These are phyloP conservation scores for Parnassius mnemosyne DNA, from an alignment of 2,888 invertebrate genomes.

Conservation along the genomic window DNA sequence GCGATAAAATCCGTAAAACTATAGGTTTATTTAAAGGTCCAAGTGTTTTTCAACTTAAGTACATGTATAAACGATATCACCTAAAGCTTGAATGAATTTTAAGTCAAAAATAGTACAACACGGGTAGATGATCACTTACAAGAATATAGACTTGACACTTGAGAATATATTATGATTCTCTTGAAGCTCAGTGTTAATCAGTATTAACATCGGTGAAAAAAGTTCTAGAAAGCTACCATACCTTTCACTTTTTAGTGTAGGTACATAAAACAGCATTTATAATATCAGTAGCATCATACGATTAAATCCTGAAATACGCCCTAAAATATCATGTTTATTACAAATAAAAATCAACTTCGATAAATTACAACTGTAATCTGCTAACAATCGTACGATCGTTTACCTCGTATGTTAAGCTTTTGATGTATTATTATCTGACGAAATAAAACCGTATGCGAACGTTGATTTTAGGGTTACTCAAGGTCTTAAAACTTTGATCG, in stretches of 20 bases:
- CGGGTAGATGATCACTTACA: no score
- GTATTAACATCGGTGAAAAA: no score
- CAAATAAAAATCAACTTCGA: conserved; percentile 56
- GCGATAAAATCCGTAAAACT: no score
- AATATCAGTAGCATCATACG: conserved; percentile 36
- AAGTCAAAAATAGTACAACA: no score
- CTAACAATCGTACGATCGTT: conserved; percentile 52
- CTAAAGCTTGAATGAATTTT: no score
- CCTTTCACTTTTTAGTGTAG: background rate
- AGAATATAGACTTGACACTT: no score
- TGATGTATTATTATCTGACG: conserved; percentile 68
- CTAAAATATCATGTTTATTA: conserved; percentile 68
- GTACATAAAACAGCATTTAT: conserved; percentile 21
- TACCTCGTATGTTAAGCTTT: conserved; percentile 59
- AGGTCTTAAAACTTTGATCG: conserved; percentile 12
- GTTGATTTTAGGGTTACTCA: conserved; percentile 48
- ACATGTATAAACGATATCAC: no score
- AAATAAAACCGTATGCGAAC: conserved; percentile 52
- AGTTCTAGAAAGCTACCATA: background rate
- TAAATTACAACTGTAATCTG: conserved; percentile 59
- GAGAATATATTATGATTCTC: no score
- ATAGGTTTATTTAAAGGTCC: no score
- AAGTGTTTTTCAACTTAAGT: no score
- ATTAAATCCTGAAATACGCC: conserved; percentile 32
- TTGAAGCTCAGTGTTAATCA: no score